Evolutionary conservation across 2,797 vertebrate genomes (phyloP), one percentile per base, ranked within the genome.

Genomic region (Danio tinwini): DNA sequence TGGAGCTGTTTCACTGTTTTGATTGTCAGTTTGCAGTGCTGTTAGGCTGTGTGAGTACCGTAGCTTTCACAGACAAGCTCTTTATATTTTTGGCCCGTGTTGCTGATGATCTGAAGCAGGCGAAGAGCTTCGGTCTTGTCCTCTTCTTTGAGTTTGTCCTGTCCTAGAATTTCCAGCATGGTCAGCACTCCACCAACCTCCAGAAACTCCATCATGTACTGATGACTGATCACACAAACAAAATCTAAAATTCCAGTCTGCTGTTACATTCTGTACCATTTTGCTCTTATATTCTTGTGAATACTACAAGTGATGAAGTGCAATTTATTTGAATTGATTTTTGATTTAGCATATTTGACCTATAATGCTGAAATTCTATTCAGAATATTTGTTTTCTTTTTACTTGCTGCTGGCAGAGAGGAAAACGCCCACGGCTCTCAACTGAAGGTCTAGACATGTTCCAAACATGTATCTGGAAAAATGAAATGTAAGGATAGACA

Each of bases 21-120:
- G 14, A 44, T 44, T 40, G 44, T 61, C 12, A 42, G 37, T 59
- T 62, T 52, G 45, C 14, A 37, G 37, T 7, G 40, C 5, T 8
- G n/a, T 63, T 21, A 37, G 44, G 40, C 19, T 59, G 65, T 67
- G 44, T 55, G n/a, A 47, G 40, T 88, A 96, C 95, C 94, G 0
- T 91, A 91, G 89, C 93, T 94, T 90, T 96, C 93, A 89, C 95
- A 96, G 83, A 97, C 93, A 55, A 96, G 86, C 88, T 97, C 96
- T 88, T 96, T 96, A 86, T 92, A 94, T 64, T 92, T 95, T 85
- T 91, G 91, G 49, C 95, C 95, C 5, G 88, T 53, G 0, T 89
- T 89, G 59, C 94, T 89, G 7, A 96, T 5, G 0, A 88, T 87
- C 79, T 94, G 91, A 74, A 97, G 93, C 49, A 97, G 92, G 63